Evolutionary conservation across 2,797 vertebrate genomes (phyloP).

Genomic region (Myotis planiceps): DNA sequence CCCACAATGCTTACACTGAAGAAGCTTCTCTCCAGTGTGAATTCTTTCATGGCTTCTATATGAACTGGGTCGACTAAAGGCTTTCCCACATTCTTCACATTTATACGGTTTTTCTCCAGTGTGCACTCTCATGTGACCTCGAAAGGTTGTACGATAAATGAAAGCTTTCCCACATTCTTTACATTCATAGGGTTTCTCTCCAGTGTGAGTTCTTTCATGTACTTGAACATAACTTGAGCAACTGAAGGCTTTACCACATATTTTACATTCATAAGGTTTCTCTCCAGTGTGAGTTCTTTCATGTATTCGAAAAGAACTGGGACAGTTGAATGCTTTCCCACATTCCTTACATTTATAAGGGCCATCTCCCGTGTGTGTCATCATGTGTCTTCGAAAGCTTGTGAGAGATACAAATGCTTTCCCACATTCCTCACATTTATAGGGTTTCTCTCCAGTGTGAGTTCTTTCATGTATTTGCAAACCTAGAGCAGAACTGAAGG

Average conservation of each 20-base stretch:
- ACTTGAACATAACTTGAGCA: slow-evolving; percentile 50
- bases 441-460: slow-evolving; percentile 75
- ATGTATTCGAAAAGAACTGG: slow-evolving; percentile 21
- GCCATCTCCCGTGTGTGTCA: slow-evolving; percentile 60
- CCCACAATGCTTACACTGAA: slow-evolving; percentile 6
- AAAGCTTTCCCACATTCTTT: slow-evolving; percentile 36
- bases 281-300: slow-evolving; percentile 37
- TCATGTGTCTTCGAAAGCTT: slow-evolving; percentile 61
- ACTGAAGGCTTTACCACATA: slow-evolving; percentile 36
- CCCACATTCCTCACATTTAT: slow-evolving; percentile 69
- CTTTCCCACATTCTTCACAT: slow-evolving; percentile 47
- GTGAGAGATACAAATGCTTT: slow-evolving; percentile 66
- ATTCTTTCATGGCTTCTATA: slow-evolving; percentile 37
- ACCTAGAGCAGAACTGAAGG: slow-evolving; percentile 67
- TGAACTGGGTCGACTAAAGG: slow-evolving; percentile 22
- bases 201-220: slow-evolving; percentile 32
- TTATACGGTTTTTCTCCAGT: slow-evolving; percentile 5
- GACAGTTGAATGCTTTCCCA: slow-evolving; percentile 22
- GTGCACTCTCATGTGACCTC: slow-evolving; percentile 23
- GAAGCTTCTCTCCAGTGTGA: slow-evolving; percentile 32
- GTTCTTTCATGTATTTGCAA: slow-evolving; percentile 62
- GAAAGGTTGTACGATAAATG: slow-evolving; percentile 3
- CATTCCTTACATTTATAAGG: slow-evolving; percentile 15
- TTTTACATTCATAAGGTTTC: slow-evolving; percentile 45
- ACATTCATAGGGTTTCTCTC: slow-evolving; percentile 21